A percentile compares a stretch with the other conserved stretches of the same genome.
Conservation (phyloP, 2,113 vertebrate genomes). For the Peucedramus taeniatus region DNA sequence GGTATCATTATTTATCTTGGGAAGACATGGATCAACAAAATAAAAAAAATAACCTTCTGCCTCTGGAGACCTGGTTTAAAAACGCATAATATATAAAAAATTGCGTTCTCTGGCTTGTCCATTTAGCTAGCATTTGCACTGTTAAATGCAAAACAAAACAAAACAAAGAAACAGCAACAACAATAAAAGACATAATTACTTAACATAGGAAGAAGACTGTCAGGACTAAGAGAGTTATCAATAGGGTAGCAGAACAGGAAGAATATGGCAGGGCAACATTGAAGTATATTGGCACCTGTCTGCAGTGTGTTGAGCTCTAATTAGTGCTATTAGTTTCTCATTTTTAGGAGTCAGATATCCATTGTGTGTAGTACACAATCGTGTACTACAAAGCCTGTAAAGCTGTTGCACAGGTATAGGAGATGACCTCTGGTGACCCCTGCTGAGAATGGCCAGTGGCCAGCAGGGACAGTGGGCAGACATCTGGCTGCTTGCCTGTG, state of each 20-base stretch:
- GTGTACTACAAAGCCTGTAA: background rate
- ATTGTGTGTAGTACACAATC: background rate
- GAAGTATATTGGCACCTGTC: background rate
- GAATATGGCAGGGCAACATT: background rate
- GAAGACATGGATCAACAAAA: background rate
- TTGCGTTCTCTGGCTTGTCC: background rate
- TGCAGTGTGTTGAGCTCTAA: background rate
- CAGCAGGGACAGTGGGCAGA: rapidly evolving
- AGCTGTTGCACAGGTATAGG: rapidly evolving
- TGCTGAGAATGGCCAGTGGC: too few relatives aligned
- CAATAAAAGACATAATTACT: background rate
- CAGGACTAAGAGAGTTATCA: background rate
- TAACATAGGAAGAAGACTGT: background rate
- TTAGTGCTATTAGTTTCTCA: background rate
- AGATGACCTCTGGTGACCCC: background rate
- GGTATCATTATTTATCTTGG: rapidly evolving
- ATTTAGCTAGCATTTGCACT: background rate
- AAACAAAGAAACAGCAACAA: background rate
- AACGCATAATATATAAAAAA: background rate
- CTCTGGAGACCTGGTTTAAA: background rate
- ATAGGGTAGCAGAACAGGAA: background rate
- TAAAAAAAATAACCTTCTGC: background rate
- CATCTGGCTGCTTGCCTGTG: rapidly evolving
- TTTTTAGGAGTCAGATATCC: background rate
- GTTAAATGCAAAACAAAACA: background rate